These are phyloP conservation scores for Troides helena DNA, from an alignment of 2,888 invertebrate genomes.

Conservation along the genomic window DNA sequence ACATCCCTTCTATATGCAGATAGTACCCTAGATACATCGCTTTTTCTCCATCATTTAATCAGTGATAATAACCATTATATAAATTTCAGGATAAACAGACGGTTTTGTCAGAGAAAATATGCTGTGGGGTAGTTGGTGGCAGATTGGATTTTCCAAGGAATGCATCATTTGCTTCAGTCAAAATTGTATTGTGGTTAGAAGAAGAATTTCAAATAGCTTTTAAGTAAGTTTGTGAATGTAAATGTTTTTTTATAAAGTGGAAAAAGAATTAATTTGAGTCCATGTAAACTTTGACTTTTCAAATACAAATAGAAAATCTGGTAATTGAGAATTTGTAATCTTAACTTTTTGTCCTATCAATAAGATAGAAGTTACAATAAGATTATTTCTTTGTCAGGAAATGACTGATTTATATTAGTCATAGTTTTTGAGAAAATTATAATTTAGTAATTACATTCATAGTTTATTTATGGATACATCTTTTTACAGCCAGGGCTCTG, in stretches of 20 bases:
- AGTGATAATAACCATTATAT: not conserved
- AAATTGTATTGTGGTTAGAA: constrained; percentile 92
- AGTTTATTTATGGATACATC: constrained; percentile 50
- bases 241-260: not conserved
- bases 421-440: too few relatives aligned
- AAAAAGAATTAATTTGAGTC: too few relatives aligned
- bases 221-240: constrained; percentile 71
- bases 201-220: constrained; percentile 90
- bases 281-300: too few relatives aligned
- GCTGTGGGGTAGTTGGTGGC: constrained; percentile 89
- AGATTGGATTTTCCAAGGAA: constrained; percentile 90
- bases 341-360: too few relatives aligned
- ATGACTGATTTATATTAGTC: too few relatives aligned
- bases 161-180: constrained; percentile 91
- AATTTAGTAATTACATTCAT: too few relatives aligned
- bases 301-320: too few relatives aligned
- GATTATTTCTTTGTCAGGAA: too few relatives aligned
- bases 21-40: not conserved
- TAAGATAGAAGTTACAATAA: too few relatives aligned
- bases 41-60: not conserved
- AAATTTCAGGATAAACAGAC: constrained; percentile 83
- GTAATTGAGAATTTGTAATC: too few relatives aligned
- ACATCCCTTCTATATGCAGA: not conserved
- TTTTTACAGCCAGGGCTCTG: constrained; percentile 65
- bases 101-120: constrained; percentile 88